These are phyloP conservation scores for Nannobrachium achirus DNA, from an alignment of 2,113 vertebrate species.

Conservation along the genomic window DNA sequence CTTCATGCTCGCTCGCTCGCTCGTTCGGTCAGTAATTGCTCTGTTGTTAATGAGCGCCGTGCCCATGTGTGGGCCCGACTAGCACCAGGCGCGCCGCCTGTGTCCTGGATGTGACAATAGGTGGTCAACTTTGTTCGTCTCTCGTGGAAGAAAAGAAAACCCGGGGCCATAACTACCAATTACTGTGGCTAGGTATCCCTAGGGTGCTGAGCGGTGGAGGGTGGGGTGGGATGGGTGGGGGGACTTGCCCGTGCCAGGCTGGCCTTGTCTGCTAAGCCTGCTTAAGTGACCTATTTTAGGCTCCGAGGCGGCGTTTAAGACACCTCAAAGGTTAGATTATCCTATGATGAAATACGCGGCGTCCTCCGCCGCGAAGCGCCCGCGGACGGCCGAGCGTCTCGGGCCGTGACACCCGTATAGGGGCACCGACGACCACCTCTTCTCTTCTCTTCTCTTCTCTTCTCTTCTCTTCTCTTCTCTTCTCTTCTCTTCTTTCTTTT, in stretches of 20 bases:
- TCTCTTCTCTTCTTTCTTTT: too few species aligned
- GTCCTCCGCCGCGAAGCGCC: constrained; percentile 68
- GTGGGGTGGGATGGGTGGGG: too few species aligned
- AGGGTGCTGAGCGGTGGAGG: constrained; percentile 25
- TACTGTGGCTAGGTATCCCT: constrained; percentile 65
- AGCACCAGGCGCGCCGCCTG: constrained; percentile 41
- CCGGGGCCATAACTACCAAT: constrained; percentile 76
- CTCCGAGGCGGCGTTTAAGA: constrained; percentile 67
- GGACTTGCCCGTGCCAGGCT: constrained; percentile 38
- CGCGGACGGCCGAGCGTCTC: constrained; percentile 46
- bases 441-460: too few species aligned
- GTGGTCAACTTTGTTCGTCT: constrained; percentile 69
- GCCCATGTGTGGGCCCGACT: constrained; percentile 14
- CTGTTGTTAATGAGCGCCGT: constrained; percentile 61
- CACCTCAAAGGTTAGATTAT: constrained; percentile 80
- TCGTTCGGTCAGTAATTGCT: constrained; percentile 69
- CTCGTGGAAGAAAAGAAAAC: constrained; percentile 58
- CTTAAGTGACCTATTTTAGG: constrained; percentile 79
- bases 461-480: too few species aligned
- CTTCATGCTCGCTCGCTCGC: too few species aligned
- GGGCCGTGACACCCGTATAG: background rate
- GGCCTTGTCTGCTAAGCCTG: constrained; percentile 68
- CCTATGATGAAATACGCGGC: constrained; percentile 74
- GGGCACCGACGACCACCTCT: too few species aligned
- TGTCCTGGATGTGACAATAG: constrained; percentile 70